Base-by-base conservation (phyloP, 2,888 invertebrate genomes). In the Tenthredo amoena region DNA sequence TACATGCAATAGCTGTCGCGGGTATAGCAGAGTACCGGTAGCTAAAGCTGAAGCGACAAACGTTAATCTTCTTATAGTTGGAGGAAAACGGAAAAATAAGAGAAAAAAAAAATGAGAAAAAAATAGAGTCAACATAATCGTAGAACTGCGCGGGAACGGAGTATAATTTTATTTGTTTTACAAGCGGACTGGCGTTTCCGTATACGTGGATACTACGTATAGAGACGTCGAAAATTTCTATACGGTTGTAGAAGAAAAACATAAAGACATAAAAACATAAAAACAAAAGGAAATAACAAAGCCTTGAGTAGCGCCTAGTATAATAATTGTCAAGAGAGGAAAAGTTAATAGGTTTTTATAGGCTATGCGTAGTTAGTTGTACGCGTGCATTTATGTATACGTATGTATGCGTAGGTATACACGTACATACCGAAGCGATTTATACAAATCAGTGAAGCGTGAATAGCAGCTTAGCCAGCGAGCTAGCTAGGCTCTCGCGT, bases 51-150 rank as follows among this genome's bases (percentile, higher is more conserved):
- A 6, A 18, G 74, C 21, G 74, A 76, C 34, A 76, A 50, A 50
- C 74, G 74, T 76, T 76, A 47, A 47, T 76, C 47, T 43, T 43
- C 43, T 31, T 34, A n/a, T 34, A n/a, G 71, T 37, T 18, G n/a
- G 37, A 37, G 15, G 31, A 71, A 9, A 34, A 58, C 2, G 5
- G 9, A 34, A 12, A 37, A 2, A 37, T 37, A 18, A 37, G 9
- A 34, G 4, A 37, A 2, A 37, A 71, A 18, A 37, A n/a, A 37
- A 10, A 26, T 26, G 26, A 26, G 2, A 9, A 7, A 62, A 62
- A 50, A n/a, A 5, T 50, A 2, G 0, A 26, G 21, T 10, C 6
- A 21, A 26, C 18, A 62, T 58, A 58, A 58, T 58, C 21, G 58
- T 47, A 47, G 12, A 47, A 47, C 47, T 47, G 47, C 47, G 37